Percentiles rank a stretch among this genome's conserved stretches.
Conservation (phyloP, 37 sponge, comb jelly and placozoan genomes). For the Cliona cf. orientalis region DNA sequence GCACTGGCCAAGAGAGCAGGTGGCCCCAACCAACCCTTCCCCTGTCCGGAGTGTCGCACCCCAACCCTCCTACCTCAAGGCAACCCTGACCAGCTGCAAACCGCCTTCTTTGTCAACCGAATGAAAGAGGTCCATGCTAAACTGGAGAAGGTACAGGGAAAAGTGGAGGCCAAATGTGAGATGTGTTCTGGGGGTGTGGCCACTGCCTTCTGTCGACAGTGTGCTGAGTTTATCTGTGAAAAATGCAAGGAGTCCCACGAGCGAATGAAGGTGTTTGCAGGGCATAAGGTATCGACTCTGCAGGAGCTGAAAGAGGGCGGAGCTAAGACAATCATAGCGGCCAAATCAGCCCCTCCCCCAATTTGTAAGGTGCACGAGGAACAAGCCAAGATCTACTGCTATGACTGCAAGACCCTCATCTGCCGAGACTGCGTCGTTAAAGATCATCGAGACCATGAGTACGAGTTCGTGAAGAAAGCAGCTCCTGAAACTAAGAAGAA, state of each 20-base stretch:
- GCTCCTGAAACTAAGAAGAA: slow-evolving; percentile 23
- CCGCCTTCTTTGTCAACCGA: slow-evolving; percentile 36
- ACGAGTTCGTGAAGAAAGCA: slow-evolving; percentile 20
- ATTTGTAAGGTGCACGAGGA: slow-evolving; percentile 27
- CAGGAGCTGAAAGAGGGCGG: slow-evolving; percentile 31
- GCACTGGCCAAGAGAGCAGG: neutral
- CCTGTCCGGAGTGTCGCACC: slow-evolving; percentile 42
- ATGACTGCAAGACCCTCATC: slow-evolving; percentile 41
- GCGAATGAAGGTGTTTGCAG: slow-evolving; percentile 22
- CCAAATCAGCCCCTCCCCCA: neutral
- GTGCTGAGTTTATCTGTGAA: slow-evolving; percentile 35
- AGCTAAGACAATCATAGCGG: slow-evolving; percentile 20
- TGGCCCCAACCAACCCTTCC: slow-evolving; percentile 21
- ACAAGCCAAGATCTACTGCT: slow-evolving; percentile 36
- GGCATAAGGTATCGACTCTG: slow-evolving; percentile 17
- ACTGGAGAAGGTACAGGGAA: slow-evolving; percentile 25
- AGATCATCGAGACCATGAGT: slow-evolving; percentile 29
- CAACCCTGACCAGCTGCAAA: slow-evolving; percentile 13
- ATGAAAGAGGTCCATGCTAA: slow-evolving; percentile 8
- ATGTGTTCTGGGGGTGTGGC: slow-evolving; percentile 3
- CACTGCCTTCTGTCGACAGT: slow-evolving; percentile 37
- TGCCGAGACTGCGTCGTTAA: slow-evolving; percentile 34
- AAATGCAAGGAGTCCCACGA: slow-evolving; percentile 29
- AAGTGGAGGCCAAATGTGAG: slow-evolving; percentile 35
- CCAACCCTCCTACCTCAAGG: slow-evolving; percentile 17